A percentile compares a stretch with the other conserved stretches of the same genome.
phyloP scores from a whole-genome alignment of 2,113 vertebrate species.

The Peromyscus polionotus region DNA sequence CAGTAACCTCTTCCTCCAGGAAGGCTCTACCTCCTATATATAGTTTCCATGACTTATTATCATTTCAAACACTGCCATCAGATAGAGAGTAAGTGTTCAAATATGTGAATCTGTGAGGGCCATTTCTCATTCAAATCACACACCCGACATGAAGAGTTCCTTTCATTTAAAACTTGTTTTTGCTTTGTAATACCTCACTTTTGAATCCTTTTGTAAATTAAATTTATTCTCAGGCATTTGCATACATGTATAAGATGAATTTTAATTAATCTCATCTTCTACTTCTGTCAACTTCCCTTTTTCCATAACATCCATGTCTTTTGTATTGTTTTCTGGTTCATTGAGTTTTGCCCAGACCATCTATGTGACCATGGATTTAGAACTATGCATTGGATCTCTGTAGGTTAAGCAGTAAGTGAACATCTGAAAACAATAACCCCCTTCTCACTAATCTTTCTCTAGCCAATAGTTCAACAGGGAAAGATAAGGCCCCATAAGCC shows the following conservation, averaged over 20 bases:
- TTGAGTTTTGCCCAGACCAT: background rate
- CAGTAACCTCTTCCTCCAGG: background rate
- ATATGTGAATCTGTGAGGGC: background rate
- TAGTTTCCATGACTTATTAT: background rate
- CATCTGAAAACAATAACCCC: too few relatives aligned
- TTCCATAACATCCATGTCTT: background rate
- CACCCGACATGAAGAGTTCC: background rate
- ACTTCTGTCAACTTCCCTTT: background rate
- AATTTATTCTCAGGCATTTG: background rate
- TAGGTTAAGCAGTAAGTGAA: background rate
- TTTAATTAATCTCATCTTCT: background rate
- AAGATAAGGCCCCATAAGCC: too few relatives aligned
- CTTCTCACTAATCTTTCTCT: background rate
- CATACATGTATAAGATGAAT: background rate
- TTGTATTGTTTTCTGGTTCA: background rate
- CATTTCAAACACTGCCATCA: background rate
- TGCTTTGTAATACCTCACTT: background rate
- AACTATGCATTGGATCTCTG: background rate
- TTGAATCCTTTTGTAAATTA: background rate
- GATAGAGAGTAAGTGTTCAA: background rate
- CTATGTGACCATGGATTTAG: background rate
- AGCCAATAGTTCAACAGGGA: background rate
- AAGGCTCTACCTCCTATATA: background rate
- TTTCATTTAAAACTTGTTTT: background rate
- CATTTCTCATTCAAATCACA: background rate